Conservation (phyloP, 2,113 vertebrate genomes). For the Stercorarius parasiticus region DNA sequence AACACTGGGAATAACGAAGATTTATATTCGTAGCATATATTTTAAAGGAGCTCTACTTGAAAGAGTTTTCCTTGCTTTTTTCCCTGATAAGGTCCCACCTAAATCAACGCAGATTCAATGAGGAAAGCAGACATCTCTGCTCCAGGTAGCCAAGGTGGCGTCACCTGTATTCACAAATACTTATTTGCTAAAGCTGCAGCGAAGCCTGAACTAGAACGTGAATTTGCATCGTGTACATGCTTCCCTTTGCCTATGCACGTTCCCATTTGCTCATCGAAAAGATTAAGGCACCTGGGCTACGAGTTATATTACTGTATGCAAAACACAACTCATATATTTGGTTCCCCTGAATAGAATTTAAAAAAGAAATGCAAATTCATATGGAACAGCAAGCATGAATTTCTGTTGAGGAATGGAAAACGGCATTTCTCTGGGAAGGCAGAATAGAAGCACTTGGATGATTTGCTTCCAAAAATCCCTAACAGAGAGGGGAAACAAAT, state of each 20-base stretch:
- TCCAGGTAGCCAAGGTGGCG: neutral
- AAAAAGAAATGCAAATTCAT: neutral
- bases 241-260: neutral
- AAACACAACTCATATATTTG: neutral
- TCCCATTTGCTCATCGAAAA: neutral
- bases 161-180: neutral
- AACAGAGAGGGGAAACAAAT: neutral
- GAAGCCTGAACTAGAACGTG: neutral
- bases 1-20: slow-evolving; percentile 31
- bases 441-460: neutral
- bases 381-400: neutral
- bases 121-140: neutral
- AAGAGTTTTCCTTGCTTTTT: neutral
- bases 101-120: neutral
- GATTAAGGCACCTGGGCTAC: neutral
- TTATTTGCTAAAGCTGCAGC: neutral
- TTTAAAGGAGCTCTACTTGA: slow-evolving; percentile 5
- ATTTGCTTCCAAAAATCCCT: neutral
- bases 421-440: neutral
- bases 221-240: neutral
- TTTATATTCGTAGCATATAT: neutral
- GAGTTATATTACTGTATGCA: neutral
- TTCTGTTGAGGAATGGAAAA: neutral
- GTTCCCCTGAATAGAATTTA: neutral
- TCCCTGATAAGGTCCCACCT: neutral